These are phyloP conservation scores for Melanerpes formicivorus DNA, from an alignment of 2,113 vertebrate genomes.

Conservation along the genomic window DNA sequence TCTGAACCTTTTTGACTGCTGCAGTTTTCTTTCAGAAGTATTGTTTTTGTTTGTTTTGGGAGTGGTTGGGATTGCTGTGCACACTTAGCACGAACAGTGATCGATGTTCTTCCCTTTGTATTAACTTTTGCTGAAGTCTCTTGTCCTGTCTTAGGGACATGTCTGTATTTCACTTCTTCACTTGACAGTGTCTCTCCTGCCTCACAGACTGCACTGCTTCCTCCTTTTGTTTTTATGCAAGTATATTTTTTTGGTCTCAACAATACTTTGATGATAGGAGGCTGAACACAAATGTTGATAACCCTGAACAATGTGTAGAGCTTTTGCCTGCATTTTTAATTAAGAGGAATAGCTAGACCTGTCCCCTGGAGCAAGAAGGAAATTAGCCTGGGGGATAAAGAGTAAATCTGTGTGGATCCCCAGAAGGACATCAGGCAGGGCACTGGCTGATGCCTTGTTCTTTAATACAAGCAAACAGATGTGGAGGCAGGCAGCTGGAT, in stretches of 20 bases:
- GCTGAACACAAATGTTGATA: slow-evolving; percentile 13
- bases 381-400: neutral
- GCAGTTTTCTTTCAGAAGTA: neutral
- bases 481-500: neutral
- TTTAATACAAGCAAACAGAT: neutral
- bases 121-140: neutral
- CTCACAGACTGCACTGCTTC: slow-evolving; percentile 16
- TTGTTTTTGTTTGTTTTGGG: neutral
- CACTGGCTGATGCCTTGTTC: neutral
- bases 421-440: neutral
- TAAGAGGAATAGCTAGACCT: neutral
- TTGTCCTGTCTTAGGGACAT: neutral
- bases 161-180: slow-evolving; percentile 1
- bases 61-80: neutral
- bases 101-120: neutral
- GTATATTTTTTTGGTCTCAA: neutral
- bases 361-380: neutral
- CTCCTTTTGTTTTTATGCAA: slow-evolving; percentile 41
- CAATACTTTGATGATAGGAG: slow-evolving; percentile 16
- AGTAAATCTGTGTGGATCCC: neutral
- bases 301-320: neutral
- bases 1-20: neutral
- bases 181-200: neutral
- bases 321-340: neutral
- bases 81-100: neutral